These are phyloP conservation scores for Dicyrtomina minuta DNA, from an alignment of 2,888 invertebrate genomes.

Conservation along the genomic window DNA sequence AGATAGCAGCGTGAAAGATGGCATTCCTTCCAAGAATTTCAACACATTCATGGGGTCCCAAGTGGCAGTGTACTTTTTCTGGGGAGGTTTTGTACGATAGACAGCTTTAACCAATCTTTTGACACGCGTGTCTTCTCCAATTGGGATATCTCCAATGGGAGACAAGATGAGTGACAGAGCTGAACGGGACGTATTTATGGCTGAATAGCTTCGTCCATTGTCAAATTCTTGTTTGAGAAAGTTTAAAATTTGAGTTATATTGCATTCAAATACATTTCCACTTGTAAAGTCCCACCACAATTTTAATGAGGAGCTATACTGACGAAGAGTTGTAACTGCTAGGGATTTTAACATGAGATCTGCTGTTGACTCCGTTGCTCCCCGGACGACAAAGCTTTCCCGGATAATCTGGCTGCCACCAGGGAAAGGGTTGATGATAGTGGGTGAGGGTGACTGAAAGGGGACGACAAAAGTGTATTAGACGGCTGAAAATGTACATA, in stretches of 20 bases:
- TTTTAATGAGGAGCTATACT: constrained; percentile 20
- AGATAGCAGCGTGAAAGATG: neutral
- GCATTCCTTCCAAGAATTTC: constrained; percentile 11
- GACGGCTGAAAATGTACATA: neutral
- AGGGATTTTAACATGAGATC: neutral
- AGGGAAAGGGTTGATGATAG: neutral
- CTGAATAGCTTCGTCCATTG: constrained; percentile 31
- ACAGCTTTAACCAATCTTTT: constrained; percentile 29
- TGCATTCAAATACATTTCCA: neutral
- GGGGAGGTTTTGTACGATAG: constrained; percentile 21
- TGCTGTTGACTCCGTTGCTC: neutral
- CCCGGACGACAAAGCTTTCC: neutral
- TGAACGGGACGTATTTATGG: constrained; percentile 33
- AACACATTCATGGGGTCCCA: constrained; percentile 34
- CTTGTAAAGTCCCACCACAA: constrained; percentile 28
- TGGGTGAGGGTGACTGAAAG: neutral
- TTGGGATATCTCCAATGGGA: neutral
- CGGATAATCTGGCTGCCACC: constrained; percentile 14
- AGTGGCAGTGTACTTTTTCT: constrained; percentile 22
- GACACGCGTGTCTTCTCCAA: constrained; percentile 23
- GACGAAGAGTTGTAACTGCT: neutral
- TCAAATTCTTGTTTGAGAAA: constrained; percentile 29
- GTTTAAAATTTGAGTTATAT: neutral
- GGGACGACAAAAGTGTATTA: neutral
- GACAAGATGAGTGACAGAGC: constrained; percentile 32